A percentile compares a stretch with the other conserved stretches of the same genome.
phyloP scores from a whole-genome alignment of 1,140 invertebrate species.

The Oryzaephilus surinamensis region DNA sequence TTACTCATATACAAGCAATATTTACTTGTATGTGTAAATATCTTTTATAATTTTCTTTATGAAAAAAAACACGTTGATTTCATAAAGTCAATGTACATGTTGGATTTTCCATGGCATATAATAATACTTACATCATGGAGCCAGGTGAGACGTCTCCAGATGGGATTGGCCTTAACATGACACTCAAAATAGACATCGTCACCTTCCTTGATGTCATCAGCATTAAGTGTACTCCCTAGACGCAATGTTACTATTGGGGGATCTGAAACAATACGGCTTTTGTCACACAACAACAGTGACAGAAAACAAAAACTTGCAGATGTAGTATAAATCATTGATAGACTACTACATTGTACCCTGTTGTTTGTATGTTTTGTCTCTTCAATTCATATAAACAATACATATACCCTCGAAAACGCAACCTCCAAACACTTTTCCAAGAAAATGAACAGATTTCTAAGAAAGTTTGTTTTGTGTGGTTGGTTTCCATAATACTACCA shows the following conservation, averaged over 20 bases:
- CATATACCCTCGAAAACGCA: too few relatives aligned
- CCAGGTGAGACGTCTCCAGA: conserved; percentile 75
- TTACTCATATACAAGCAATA: too few relatives aligned
- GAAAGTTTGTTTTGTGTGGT: too few relatives aligned
- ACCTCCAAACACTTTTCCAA: conserved; percentile 17
- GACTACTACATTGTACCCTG: conserved; percentile 11
- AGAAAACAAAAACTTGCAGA: conserved; percentile 16
- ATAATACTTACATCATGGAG: conserved; percentile 70
- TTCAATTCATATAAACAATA: conserved; percentile 14
- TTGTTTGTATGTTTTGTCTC: conserved; percentile 6
- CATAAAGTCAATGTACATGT: not conserved
- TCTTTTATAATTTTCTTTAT: too few relatives aligned
- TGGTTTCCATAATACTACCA: too few relatives aligned
- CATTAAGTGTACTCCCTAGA: conserved; percentile 73
- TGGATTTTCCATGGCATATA: too few relatives aligned
- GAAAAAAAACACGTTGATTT: too few relatives aligned
- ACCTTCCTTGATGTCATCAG: conserved; percentile 81
- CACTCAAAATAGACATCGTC: conserved; percentile 92
- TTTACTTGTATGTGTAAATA: too few relatives aligned
- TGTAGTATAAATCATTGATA: conserved; percentile 27
- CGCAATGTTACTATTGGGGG: conserved; percentile 70
- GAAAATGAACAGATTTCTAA: conserved; percentile 18
- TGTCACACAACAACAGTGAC: conserved; percentile 14
- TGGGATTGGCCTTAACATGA: conserved; percentile 78
- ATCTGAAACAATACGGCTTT: conserved; percentile 49